Percentiles rank a stretch among this genome's conserved stretches.
Conservation (phyloP, 2,888 invertebrate genomes). For the Brenthis hecate region DNA sequence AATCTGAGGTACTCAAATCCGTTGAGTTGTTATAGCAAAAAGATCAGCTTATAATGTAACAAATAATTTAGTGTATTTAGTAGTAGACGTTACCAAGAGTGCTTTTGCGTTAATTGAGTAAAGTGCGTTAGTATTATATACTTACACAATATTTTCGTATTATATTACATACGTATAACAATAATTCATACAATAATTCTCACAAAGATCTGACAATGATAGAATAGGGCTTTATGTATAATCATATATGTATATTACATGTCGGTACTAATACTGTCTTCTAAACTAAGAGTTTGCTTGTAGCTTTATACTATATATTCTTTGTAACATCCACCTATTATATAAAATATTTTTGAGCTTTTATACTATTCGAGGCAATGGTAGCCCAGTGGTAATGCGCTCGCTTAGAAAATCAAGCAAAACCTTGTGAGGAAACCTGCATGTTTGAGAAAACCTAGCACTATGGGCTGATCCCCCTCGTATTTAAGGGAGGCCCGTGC, state of each 20-base stretch:
- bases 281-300: neutral
- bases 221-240: neutral
- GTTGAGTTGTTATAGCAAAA: too few species aligned
- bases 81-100: too few species aligned
- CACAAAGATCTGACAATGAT: slow-evolving; percentile 4
- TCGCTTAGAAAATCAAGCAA: neutral
- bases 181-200: slow-evolving; percentile 1
- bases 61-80: too few species aligned
- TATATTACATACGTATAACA: neutral
- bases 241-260: neutral
- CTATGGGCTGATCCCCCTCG: neutral
- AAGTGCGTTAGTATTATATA: neutral
- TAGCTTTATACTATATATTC: neutral
- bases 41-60: too few species aligned
- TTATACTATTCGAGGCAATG: neutral
- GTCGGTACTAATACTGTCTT: neutral
- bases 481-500: too few species aligned
- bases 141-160: neutral
- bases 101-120: too few species aligned
- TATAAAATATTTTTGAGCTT: neutral
- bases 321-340: neutral
- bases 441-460: too few species aligned
- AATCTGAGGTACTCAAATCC: too few species aligned
- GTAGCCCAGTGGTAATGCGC: too few species aligned
- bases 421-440: neutral